Conservation (phyloP, 2,888 invertebrate species). For the Pycnomerus fuliginosus region DNA sequence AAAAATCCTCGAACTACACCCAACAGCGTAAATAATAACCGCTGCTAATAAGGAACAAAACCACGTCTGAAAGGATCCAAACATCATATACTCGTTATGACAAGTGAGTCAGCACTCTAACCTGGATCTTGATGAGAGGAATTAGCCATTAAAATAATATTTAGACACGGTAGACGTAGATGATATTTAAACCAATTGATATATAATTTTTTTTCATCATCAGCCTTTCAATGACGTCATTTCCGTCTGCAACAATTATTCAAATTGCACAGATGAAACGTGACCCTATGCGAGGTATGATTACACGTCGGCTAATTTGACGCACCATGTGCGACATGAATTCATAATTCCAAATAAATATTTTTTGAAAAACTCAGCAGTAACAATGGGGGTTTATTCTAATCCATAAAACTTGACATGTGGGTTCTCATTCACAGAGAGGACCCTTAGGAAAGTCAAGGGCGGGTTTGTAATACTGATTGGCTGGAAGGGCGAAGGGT, state of each 20-base stretch:
- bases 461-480: conserved; percentile 45
- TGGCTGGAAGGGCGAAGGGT: conserved; percentile 46
- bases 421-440: too few species aligned
- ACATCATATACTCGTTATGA: conserved; percentile 24
- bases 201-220: conserved; percentile 27
- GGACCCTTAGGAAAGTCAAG: conserved; percentile 45
- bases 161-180: conserved; percentile 35
- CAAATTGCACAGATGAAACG: conserved; percentile 26
- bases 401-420: too few species aligned
- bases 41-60: conserved; percentile 12
- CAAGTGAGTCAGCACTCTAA: conserved; percentile 22
- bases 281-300: too few species aligned
- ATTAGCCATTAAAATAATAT: conserved; percentile 43
- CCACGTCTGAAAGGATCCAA: conserved; percentile 12
- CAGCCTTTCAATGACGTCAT: conserved; percentile 27
- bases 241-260: conserved; percentile 32
- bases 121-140: conserved; percentile 10
- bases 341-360: too few species aligned
- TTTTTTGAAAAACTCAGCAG: too few species aligned
- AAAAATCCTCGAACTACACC: too few species aligned
- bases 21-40: conserved; percentile 19
- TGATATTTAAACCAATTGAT: conserved; percentile 33
- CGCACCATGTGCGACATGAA: too few species aligned
- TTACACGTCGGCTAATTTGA: too few species aligned
- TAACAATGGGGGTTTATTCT: too few species aligned